These are phyloP conservation scores for Nerophis ophidion DNA, from an alignment of 2,113 vertebrate species.

Conservation along the genomic window DNA sequence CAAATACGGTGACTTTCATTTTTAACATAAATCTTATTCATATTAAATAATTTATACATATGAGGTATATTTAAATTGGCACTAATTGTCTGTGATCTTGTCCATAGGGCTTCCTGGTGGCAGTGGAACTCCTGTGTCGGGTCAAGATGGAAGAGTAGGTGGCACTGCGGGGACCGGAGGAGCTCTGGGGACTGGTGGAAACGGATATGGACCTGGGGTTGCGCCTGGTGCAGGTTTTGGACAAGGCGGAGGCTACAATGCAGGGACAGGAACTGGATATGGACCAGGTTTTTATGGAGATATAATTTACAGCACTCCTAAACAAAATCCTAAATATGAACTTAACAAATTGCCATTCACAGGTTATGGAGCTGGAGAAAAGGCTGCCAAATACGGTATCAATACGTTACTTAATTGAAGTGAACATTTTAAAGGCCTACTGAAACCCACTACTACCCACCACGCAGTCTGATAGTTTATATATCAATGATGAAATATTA, in stretches of 20 bases:
- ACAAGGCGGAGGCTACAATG: conserved; percentile 44
- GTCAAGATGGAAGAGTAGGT: conserved; percentile 21
- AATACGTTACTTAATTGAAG: neutral
- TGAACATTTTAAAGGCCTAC: no score
- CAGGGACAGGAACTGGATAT: conserved; percentile 54
- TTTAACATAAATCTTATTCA: neutral
- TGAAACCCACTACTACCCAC: no score
- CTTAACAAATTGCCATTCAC: conserved; percentile 1
- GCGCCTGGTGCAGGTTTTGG: conserved; percentile 40
- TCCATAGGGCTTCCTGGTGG: conserved; percentile 36
- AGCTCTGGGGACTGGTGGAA: conserved; percentile 31
- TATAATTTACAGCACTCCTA: neutral
- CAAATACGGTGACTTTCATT: conserved; percentile 36
- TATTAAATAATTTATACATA: neutral
- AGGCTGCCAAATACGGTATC: conserved; percentile 69
- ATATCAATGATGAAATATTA: no score
- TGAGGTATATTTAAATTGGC: neutral
- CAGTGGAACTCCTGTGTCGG: conserved; percentile 33
- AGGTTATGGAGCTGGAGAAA: conserved; percentile 62
- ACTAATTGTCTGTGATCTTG: neutral
- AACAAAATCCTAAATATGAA: conserved; percentile 1
- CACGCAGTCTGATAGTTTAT: no score
- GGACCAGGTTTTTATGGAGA: conserved; percentile 43
- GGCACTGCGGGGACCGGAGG: conserved; percentile 37
- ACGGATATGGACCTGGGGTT: conserved; percentile 48